Evolutionary conservation across 2,797 vertebrate genomes (phyloP).

Genomic region (Fringilla coelebs): DNA sequence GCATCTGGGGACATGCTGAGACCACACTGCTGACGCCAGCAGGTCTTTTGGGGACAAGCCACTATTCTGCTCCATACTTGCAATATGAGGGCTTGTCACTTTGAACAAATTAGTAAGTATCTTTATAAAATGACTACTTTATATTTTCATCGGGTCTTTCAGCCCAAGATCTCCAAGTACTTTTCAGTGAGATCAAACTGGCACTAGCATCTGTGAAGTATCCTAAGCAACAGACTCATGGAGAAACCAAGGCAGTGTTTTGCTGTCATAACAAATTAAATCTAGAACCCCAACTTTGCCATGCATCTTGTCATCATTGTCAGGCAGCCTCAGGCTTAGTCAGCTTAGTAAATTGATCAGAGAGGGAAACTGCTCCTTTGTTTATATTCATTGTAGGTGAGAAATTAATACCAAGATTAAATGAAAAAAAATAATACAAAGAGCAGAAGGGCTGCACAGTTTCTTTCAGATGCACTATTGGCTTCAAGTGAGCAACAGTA

Average conservation of each 20-base stretch:
- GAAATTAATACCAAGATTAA: background rate
- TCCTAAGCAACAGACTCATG: background rate
- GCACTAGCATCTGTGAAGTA: background rate
- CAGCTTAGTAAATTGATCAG: background rate
- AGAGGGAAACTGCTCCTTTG: background rate
- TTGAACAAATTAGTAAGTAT: background rate
- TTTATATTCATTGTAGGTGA: background rate
- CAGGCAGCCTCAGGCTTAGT: background rate
- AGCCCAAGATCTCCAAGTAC: background rate
- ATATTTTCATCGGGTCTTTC: background rate
- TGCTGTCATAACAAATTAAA: background rate
- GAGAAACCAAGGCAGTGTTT: background rate
- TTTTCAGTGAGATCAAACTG: background rate
- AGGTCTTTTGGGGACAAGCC: background rate
- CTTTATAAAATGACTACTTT: background rate
- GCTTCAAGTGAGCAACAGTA: background rate
- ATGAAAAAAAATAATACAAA: background rate
- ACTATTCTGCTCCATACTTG: background rate
- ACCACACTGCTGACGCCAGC: background rate
- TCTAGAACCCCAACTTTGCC: background rate
- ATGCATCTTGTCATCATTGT: accelerated
- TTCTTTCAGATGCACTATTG: background rate
- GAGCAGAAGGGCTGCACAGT: background rate
- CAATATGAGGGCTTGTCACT: background rate
- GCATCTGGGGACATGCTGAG: background rate